Percentiles rank a stretch among this genome's conserved stretches.
These are phyloP conservation scores for Cynoglossus semilaevis DNA, from an alignment of 2,113 vertebrate species.

Conservation along the genomic window DNA sequence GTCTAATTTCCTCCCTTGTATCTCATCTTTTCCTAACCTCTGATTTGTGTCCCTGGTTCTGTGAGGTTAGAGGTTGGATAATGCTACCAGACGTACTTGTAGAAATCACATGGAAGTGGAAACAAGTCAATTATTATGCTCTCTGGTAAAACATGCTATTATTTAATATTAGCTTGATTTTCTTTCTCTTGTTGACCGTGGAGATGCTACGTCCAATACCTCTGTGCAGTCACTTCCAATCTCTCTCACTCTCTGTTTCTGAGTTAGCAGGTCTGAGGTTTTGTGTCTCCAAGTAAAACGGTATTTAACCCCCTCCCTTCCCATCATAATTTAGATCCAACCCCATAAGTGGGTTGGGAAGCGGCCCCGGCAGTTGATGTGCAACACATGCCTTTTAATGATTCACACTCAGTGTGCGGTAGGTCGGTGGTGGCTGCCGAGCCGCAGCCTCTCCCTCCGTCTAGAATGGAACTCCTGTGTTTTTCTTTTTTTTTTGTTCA, in stretches of 20 bases:
- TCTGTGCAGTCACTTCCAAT: constrained; percentile 17
- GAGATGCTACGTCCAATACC: constrained; percentile 6
- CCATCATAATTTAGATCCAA: constrained; percentile 61
- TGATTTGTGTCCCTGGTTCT: constrained; percentile 14
- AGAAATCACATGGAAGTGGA: constrained; percentile 26
- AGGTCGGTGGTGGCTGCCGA: constrained; percentile 60
- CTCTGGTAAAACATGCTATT: constrained; percentile 26
- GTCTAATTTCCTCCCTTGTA: neutral
- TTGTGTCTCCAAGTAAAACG: constrained; percentile 52
- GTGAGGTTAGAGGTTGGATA: constrained; percentile 5
- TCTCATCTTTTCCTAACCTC: neutral
- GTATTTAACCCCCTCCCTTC: constrained; percentile 35
- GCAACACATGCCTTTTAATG: constrained; percentile 75
- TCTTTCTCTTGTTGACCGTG: constrained; percentile 33
- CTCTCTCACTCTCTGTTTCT: constrained; percentile 23
- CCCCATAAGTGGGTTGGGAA: constrained; percentile 67
- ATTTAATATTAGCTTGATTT: constrained; percentile 52
- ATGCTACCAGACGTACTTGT: constrained; percentile 9
- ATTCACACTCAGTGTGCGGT: constrained; percentile 72
- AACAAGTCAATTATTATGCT: neutral
- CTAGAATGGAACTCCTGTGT: constrained; percentile 41
- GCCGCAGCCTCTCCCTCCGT: constrained; percentile 49
- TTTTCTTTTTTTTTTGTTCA: constrained; percentile 20
- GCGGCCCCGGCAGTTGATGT: constrained; percentile 68
- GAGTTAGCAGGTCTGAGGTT: constrained; percentile 48